Evolutionary conservation across 2,888 invertebrate genomes (phyloP), one percentile per base, ranked within the genome.

Genomic region (Melinaea marsaeus): DNA sequence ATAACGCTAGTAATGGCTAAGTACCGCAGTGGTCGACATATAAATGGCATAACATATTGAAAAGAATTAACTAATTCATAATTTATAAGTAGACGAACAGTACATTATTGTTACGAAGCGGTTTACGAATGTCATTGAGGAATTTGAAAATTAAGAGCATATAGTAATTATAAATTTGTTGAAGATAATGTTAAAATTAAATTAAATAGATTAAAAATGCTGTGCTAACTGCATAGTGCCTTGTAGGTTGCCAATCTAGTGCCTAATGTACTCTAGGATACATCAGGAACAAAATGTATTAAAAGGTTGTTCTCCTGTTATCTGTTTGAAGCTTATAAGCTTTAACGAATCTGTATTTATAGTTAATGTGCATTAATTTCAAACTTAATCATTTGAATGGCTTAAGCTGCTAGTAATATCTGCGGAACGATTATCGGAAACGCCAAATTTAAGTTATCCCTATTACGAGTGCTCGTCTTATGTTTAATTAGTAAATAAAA

Each of bases 171-270:
- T 51, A 69, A 76, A 76, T 79, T 76, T 80, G 78, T 84, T 83
- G 74, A 75, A 76, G 75, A 76, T 80, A 79, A 79, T 75, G 75
- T 77, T 80, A 81, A 68, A 65, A 69, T 79, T 80, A 82, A 22
- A 22, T 22, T 22, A 22, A 22, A 22, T 72, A 75, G 81, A 83
- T 81, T 82, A 79, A 80, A 83, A 85, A 85, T 88, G 87, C 90
- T 90, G 90, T 90, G 90, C 90, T 89, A 87, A 86, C 81, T 86
- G 90, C 90, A 90, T 90, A 91, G 91, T 91, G 91, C 91, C 91
- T 91, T 91, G 91, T 91, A 90, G 91, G 91, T 91, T 90, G 90
- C 91, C 91, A 91, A 91, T 89, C 86, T 91, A 91, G 91, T 91
- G 91, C 91, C 91, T 91, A 90, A 88, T 83, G 79, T 85, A 85